These are phyloP conservation scores for Phrynosoma blainvillii DNA, from an alignment of 2,113 vertebrate genomes.

Conservation along the genomic window DNA sequence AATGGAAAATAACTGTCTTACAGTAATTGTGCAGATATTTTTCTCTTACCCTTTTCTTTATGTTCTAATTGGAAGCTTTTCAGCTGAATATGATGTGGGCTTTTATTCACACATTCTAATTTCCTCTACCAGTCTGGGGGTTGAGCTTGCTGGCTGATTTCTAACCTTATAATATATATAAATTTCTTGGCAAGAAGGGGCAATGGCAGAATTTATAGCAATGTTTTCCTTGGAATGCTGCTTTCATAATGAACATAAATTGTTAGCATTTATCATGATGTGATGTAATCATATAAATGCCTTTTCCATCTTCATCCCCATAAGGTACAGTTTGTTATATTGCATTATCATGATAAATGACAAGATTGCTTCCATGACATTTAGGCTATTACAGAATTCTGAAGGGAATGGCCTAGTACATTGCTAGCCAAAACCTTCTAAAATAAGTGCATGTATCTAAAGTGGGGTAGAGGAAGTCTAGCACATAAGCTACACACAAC, in stretches of 20 bases:
- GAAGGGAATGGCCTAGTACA: conserved; percentile 47
- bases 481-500: too few species aligned
- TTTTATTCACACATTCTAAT: conserved; percentile 58
- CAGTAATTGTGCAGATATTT: neutral
- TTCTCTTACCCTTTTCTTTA: neutral
- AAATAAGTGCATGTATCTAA: conserved; percentile 25
- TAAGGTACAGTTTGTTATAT: conserved; percentile 72
- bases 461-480: conserved; percentile 14
- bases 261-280: conserved; percentile 77
- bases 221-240: conserved; percentile 72
- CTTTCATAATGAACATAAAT: conserved; percentile 77
- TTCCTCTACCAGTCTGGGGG: conserved; percentile 54
- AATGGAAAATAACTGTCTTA: neutral
- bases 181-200: conserved; percentile 56
- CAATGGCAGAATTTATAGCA: conserved; percentile 69
- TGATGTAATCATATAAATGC: conserved; percentile 76
- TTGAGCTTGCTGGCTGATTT: conserved; percentile 57
- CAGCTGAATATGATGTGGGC: conserved; percentile 45
- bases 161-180: conserved; percentile 58
- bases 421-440: conserved; percentile 26
- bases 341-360: conserved; percentile 75
- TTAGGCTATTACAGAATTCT: conserved; percentile 65
- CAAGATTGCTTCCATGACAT: conserved; percentile 66
- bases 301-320: conserved; percentile 66
- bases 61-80: conserved; percentile 29